Base-by-base conservation (phyloP, 2,888 invertebrate species). In the Biston stratarius region DNA sequence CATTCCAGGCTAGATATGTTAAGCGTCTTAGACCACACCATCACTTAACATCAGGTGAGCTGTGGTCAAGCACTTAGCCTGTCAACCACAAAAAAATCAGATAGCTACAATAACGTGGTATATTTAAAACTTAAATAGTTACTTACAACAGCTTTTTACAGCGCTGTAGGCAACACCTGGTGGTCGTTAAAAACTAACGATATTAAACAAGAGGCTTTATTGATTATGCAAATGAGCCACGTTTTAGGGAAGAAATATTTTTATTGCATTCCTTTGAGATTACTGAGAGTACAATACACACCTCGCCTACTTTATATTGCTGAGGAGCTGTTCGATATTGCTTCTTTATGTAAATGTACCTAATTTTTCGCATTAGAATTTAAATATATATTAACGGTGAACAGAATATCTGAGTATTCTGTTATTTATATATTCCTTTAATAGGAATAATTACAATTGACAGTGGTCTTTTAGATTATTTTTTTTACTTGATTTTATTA, bases 191-290 rank as follows among this genome's bases (percentile, higher is more conserved):
- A 10, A 44, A 48, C 47, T 45, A 3, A 52, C 36, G n/a, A 64
- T 44, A 40, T n/a, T 33, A 14, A 24, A 24, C n/a, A 33, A 47
- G 40, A 52, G 7, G 3, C 42, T 15, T 7, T 61, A 57, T 61
- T 57, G 66, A 61, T 66, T 66, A 66, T 66, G 56, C 10, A 52
- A 52, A 66, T 66, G 47, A 52, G 40, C 44, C 53, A 57, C 57
- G 61, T 52, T 61, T 55, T n/a, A 44, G 8, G 51, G 49, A 45
- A 57, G 57, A 61, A 49, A 57, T 61, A 61, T 66, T 56, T 61
- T 61, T 61, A 57, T 61, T 57, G 60, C 45, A 61, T 61, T 66
- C 57, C 66, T 61, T 38, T 24, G 45, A 57, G 57, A 51, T 57
- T 61, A 47, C 40, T 15, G 40, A 1, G 40, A 55, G 40, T 52